A percentile compares a stretch with the other conserved stretches of the same genome.
These are phyloP conservation scores for Probosciger aterrimus DNA, from an alignment of 2,113 vertebrate genomes.

Conservation along the genomic window DNA sequence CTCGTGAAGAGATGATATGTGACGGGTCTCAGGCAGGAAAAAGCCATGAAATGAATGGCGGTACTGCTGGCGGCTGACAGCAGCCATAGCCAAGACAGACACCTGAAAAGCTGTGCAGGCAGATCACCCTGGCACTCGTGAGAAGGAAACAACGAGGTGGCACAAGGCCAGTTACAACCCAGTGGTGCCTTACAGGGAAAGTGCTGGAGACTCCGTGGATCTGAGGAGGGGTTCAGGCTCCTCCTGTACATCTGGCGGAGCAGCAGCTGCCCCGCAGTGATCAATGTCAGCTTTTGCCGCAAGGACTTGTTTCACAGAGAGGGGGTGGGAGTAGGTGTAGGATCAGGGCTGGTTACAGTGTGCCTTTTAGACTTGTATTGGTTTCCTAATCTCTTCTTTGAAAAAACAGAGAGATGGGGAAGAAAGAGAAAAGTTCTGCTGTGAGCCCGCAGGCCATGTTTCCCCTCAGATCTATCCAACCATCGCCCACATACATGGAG, in stretches of 20 bases:
- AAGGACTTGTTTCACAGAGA: not conserved
- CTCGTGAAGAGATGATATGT: not conserved
- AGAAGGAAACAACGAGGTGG: accelerated
- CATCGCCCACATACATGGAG: not conserved
- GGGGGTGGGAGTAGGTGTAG: not conserved
- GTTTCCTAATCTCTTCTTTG: slow-evolving; percentile 6
- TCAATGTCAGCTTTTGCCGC: not conserved
- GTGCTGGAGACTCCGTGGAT: not conserved
- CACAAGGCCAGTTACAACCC: not conserved
- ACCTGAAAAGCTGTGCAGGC: not conserved
- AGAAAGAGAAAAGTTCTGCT: not conserved
- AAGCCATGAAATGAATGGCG: not conserved
- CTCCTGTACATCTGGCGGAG: slow-evolving; percentile 33
- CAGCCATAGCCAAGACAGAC: not conserved
- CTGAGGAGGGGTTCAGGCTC: not conserved
- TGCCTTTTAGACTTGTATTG: not conserved
- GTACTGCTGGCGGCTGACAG: accelerated
- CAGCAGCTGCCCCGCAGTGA: slow-evolving; percentile 24
- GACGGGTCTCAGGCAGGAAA: not conserved
- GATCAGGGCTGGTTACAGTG: not conserved
- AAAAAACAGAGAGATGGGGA: not conserved
- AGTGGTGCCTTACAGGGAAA: accelerated
- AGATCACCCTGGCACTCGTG: accelerated
- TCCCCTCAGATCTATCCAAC: not conserved
- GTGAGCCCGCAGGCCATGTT: not conserved